Evolutionary conservation across 2,797 vertebrate species (phyloP).

Genomic region (Choloepus didactylus): DNA sequence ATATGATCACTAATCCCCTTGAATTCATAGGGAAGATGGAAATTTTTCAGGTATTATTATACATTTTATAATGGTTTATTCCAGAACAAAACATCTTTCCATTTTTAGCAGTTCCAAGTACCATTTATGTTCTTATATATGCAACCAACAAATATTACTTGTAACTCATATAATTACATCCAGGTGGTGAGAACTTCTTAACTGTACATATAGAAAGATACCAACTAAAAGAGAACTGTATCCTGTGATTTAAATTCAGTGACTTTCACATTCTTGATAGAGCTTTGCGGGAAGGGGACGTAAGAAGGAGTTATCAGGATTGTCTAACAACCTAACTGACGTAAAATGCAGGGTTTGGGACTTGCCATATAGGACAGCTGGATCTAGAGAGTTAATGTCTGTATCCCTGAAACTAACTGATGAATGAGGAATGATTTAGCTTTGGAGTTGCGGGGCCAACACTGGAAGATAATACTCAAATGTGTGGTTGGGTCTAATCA

Average conservation of each 20-base stretch:
- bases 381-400: not conserved
- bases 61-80: slow-evolving; percentile 40
- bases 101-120: slow-evolving; percentile 27
- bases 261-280: not conserved
- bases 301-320: not conserved
- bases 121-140: not conserved
- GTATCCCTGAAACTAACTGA: not conserved
- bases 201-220: not conserved
- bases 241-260: slow-evolving; percentile 24
- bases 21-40: not conserved
- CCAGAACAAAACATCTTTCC: slow-evolving; percentile 25
- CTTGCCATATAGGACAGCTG: not conserved
- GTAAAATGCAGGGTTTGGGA: not conserved
- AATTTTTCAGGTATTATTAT: not conserved
- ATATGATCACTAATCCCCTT: not conserved
- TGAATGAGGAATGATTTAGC: not conserved
- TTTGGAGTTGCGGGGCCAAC: not conserved
- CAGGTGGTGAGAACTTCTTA: not conserved
- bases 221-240: not conserved
- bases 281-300: not conserved
- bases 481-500: not conserved
- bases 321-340: not conserved
- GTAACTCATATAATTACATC: not conserved
- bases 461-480: not conserved
- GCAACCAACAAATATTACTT: not conserved